Conservation (phyloP, 2,797 vertebrate species). For the Acanthis flammea region DNA sequence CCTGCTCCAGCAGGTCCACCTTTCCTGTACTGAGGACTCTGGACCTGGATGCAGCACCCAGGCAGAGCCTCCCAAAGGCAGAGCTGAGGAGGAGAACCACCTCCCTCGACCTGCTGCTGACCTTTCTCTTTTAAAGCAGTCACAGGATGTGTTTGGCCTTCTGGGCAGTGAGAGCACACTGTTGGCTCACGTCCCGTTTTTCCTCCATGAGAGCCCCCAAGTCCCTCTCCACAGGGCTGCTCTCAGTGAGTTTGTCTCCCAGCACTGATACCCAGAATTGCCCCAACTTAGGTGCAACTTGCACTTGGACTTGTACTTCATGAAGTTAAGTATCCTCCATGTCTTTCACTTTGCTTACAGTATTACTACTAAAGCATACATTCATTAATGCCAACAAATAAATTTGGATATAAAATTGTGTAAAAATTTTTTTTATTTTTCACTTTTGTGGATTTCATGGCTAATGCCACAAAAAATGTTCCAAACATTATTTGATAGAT, state of each 20-base stretch:
- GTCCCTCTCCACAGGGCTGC: background rate
- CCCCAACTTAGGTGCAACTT: background rate
- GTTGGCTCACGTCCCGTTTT: background rate
- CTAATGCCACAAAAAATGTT: background rate
- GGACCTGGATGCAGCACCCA: background rate
- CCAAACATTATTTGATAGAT: background rate
- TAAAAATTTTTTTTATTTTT: background rate
- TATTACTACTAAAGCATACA: background rate
- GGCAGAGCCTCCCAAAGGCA: fast-evolving
- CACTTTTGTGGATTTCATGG: background rate
- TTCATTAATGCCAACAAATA: background rate
- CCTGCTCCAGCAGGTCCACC: background rate
- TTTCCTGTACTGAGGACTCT: background rate
- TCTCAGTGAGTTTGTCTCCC: background rate
- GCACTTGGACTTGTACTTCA: background rate
- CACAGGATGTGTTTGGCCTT: background rate
- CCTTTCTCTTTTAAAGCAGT: background rate
- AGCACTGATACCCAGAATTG: background rate
- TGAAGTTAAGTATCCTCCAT: fast-evolving
- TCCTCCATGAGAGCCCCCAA: background rate
- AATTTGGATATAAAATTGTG: background rate
- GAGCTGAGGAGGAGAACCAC: background rate
- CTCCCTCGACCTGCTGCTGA: background rate
- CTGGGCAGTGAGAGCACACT: background rate
- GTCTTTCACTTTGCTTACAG: background rate